Base-by-base conservation (phyloP, 1,140 invertebrate species). In the Diploscapter pachys region DNA sequence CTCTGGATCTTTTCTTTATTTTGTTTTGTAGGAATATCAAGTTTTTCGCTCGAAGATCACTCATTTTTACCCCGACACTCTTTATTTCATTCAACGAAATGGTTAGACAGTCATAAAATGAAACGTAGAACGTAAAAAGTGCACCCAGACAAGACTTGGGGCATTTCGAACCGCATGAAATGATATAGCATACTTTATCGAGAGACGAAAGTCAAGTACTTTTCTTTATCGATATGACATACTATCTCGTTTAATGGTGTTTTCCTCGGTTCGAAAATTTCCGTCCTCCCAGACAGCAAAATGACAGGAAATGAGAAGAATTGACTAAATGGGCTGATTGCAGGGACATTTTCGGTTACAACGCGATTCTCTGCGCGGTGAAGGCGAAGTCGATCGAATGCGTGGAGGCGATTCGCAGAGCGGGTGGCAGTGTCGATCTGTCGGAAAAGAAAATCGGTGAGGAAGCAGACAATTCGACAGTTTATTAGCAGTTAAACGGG, bases 281-380 rank as follows among this genome's bases (percentile, higher is more conserved):
- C 57, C 13, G 13, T 11, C 57, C 13, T 59, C 13, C 57, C 13
- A 59, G 11, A 11, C 13, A 65, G 71, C 5, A 8, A 72, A 75
- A 53, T 71, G 8, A 69, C 13, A 13, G n/a, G 3, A 4, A 4
- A 31, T 50, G 0, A 80, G 31, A 31, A 31, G 31, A 50, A 31
- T 9, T 67, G 6, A 53, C 13, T 31, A 8, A 51, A 5, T 52
- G n/a, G 71, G 0, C 51, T 48, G 51, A 9, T 79, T 81, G 75
- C 63, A 84, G 83, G 66, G 83, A 85, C 63, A 66, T 74, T 8
- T 68, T 71, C n/a, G 79, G 85, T 5, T 82, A 83, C n/a, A 85
- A 83, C 64, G 76, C 83, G 31, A 67, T 85, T 8, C 57, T 82
- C 11, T 71, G 71, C 55, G 83, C 83, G 11, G 80, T 86, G 5